Percentiles rank a stretch among this genome's conserved stretches.
Evolutionary conservation across 2,888 invertebrate species (phyloP).

Genomic region (Cephus pygmeus): DNA sequence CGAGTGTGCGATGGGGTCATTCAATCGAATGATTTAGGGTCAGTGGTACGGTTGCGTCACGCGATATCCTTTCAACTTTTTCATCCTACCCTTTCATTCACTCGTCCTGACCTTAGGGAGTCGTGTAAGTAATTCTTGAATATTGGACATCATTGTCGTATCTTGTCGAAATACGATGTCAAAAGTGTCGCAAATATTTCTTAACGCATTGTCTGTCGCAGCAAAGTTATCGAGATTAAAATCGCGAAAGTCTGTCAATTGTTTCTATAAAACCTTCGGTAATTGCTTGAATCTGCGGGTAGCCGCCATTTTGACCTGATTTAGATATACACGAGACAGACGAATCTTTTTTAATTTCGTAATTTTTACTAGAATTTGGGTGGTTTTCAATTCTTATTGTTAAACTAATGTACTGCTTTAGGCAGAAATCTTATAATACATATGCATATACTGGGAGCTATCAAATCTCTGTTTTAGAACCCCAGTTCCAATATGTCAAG

Average conservation of each 20-base stretch:
- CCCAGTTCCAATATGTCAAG: not conserved
- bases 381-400: not conserved
- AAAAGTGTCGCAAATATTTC: not conserved
- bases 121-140: not conserved
- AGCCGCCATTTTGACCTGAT: conserved; percentile 24
- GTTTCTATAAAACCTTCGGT: not conserved
- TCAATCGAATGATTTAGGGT: not conserved
- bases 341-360: conserved; percentile 16
- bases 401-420: not conserved
- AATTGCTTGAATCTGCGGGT: conserved; percentile 15
- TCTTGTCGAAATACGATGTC: not conserved
- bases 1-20: not conserved
- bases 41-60: conserved; percentile 1
- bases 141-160: not conserved
- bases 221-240: not conserved
- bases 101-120: not conserved
- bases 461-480: not conserved
- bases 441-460: not conserved
- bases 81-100: not conserved
- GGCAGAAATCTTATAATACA: not conserved
- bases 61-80: conserved; percentile 17
- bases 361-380: not conserved
- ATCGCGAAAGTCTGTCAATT: not conserved
- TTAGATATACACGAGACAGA: conserved; percentile 13
- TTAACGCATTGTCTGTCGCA: not conserved